Percentiles rank a stretch among this genome's conserved stretches.
These are phyloP conservation scores for Holcopasites calliopsidis DNA, from an alignment of 1,140 invertebrate genomes.

Conservation along the genomic window DNA sequence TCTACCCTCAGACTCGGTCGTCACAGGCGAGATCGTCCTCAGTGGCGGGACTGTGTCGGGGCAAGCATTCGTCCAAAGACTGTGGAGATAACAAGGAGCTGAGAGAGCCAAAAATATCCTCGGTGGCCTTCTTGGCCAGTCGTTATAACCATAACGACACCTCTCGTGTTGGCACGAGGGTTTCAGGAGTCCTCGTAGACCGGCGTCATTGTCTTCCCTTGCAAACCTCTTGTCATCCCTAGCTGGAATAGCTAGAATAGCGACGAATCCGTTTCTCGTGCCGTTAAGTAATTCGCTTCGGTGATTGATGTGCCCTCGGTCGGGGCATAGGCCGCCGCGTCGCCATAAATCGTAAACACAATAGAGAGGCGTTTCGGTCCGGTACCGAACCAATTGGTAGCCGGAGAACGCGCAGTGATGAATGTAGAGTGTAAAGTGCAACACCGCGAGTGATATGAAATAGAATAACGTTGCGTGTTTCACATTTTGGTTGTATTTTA, in stretches of 20 bases:
- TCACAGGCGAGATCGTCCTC: neutral
- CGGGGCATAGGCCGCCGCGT: neutral
- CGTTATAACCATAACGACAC: conserved; percentile 72
- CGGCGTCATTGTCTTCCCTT: neutral
- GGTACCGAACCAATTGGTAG: neutral
- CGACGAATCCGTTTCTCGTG: neutral
- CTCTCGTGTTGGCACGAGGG: conserved; percentile 36
- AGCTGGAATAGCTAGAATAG: neutral
- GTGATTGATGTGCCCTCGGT: neutral
- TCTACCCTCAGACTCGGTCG: neutral
- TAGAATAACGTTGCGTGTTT: no score
- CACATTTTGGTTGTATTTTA: no score
- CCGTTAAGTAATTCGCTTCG: conserved; percentile 16
- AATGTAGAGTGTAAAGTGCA: no score
- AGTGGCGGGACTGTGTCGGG: neutral
- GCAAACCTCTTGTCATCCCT: conserved; percentile 1
- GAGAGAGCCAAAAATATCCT: conserved; percentile 64
- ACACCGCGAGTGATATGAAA: no score
- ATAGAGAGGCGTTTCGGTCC: neutral
- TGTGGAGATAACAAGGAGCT: conserved; percentile 70
- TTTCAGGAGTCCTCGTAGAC: conserved; percentile 24
- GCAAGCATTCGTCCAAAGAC: conserved; percentile 32
- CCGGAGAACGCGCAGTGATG: neutral
- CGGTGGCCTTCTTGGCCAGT: conserved; percentile 55
- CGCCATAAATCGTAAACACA: neutral